Base-by-base conservation (phyloP, 2,888 invertebrate genomes). In the Tricholauxania praeusta region DNA sequence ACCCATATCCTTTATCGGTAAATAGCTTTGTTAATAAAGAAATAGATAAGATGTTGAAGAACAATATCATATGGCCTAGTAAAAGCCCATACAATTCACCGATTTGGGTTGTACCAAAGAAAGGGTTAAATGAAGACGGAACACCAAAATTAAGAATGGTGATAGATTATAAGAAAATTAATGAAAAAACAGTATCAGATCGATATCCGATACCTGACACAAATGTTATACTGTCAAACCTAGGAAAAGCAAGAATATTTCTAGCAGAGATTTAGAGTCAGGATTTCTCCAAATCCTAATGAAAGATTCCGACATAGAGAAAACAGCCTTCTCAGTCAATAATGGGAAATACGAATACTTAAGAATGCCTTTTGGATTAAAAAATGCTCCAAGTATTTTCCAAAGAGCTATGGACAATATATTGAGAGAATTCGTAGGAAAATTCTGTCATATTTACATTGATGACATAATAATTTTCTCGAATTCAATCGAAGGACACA, bases 301-400 rank as follows among this genome's bases (percentile, higher is more conserved):
- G 7, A 39, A 39, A 5, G 39, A 39, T 3, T 39, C 39, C 1
- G 64, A 49, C 19, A 49, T 47, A 17, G 48, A 64, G n/a, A 64
- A 64, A 64, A 73, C 68, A 14, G 71, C 71, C 2, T 71, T 75
- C 59, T 71, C 72, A 3, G 55, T 72, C 6, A 69, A 67, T 19
- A 72, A 73, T 62, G 75, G 72, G 4, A 73, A 73, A 63, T 72
- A 73, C 51, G 73, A 72, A 51, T 73, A 71, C 59, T 68, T 66
- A 19, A 52, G 74, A 48, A 59, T 73, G 17, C 75, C 72, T 53
- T 75, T 73, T 51, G 75, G 73, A 14, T 19, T 73, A 12, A 72
- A 75, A 60, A 75, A 73, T 59, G 73, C 22, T 22, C 22, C 22
- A 17, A 52, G 17, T 7, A 52, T 52, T 52, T 52, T n/a, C 15